Base-by-base conservation (phyloP, 2,888 invertebrate species). In the Orthosia gothica region DNA sequence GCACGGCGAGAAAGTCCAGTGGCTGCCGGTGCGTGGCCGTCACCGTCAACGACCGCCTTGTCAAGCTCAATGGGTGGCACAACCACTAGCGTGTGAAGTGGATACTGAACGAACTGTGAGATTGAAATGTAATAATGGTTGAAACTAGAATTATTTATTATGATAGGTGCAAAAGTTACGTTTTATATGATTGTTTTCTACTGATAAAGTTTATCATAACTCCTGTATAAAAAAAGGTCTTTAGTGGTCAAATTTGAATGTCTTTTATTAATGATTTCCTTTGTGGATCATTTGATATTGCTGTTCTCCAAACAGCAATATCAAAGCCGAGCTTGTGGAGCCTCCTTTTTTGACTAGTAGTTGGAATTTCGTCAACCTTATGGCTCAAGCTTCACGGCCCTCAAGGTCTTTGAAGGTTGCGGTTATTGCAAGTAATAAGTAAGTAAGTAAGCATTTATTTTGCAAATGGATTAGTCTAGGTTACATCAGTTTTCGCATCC, bases 1-100 rank as follows among this genome's bases (percentile, higher is more conserved):
- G 96, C 63, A 91, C 92, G 0, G 92, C 92, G 2, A 91, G 94
- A 82, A 95, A 94, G 91, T 90, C 83, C 16, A 83, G 79, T 18
- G 92, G 92, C 0, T 96, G 96, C 82, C 91, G 92, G 4, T 95
- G 95, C 75, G 89, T 94, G 9, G 93, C 93, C 9, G 95, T 95
- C 74, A 96, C 96, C 9, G 90, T 93, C 4, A 91, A 94, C 40
- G 91, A 94, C 58, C 88, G 93, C 5, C 90, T 95, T 9, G 87
- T 94, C 65, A 95, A 95, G 71, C 89, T 95, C 20, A 95, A 92
- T 32, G 94, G 95, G 0, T 95, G 94, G 94, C 95, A 95, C 82
- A 95, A 94, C 74, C 95, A 95, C 87, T 91, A 89, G 45, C 1
- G 1, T 59, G 5, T 32, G 9, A 16, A 54, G 26, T 40, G 32